These are phyloP conservation scores for Saturnia pavonia DNA, from an alignment of 2,888 invertebrate genomes.

Conservation along the genomic window DNA sequence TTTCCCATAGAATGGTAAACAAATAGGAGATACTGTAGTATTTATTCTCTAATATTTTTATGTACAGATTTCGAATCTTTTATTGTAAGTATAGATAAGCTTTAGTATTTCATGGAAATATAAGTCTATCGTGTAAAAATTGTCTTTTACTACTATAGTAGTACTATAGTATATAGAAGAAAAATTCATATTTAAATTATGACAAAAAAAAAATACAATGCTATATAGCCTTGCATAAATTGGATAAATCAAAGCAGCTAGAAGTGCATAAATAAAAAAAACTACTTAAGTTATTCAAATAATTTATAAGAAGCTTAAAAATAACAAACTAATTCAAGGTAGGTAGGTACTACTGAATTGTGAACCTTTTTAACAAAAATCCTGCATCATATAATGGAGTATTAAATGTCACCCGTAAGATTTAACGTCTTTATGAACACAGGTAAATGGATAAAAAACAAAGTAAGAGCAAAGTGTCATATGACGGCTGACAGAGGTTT, in stretches of 20 bases:
- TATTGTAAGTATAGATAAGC: no score
- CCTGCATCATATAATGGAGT: conserved; percentile 50
- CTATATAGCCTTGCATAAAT: background rate
- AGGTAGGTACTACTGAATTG: conserved; percentile 10
- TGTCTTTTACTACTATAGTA: no score
- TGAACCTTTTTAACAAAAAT: conserved; percentile 38
- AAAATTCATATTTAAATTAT: no score
- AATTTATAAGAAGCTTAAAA: conserved; percentile 15
- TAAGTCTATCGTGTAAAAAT: no score
- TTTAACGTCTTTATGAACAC: conserved; percentile 53
- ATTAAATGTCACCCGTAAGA: conserved; percentile 57
- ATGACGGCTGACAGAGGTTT: conserved; percentile 47
- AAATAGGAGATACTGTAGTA: no score
- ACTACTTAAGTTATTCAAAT: background rate
- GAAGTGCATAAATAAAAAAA: background rate
- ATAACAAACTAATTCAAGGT: conserved; percentile 14
- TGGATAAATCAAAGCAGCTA: background rate
- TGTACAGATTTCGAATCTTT: no score
- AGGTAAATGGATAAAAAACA: conserved; percentile 45
- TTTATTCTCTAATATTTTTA: no score
- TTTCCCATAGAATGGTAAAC: no score
- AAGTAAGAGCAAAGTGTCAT: conserved; percentile 48
- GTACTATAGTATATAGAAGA: no score
- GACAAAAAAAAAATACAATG: background rate
- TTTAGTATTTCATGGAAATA: no score